phyloP scores from a whole-genome alignment of 1,140 invertebrate genomes.

The Rhynchophorus ferrugineus region DNA sequence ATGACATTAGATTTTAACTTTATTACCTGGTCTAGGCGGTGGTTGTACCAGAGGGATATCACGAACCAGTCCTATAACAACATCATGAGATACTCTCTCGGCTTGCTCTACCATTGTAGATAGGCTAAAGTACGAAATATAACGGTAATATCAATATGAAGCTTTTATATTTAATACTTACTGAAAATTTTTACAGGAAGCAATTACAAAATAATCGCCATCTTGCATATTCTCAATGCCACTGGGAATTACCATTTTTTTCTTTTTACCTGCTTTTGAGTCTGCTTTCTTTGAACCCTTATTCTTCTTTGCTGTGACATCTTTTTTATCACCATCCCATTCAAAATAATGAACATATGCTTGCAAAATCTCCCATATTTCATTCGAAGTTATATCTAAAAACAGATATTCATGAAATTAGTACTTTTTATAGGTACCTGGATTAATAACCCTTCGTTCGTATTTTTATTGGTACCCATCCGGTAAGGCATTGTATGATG shows the following conservation, averaged over 20 bases:
- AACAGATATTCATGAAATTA: neutral
- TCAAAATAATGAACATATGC: constrained; percentile 15
- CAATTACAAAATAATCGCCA: constrained; percentile 9
- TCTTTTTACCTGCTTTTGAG: neutral
- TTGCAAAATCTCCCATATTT: constrained; percentile 32
- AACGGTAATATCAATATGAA: neutral
- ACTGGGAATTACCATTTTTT: neutral
- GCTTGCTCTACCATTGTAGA: no score
- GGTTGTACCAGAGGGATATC: constrained; percentile 37
- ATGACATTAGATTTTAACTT: neutral
- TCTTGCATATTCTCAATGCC: constrained; percentile 6
- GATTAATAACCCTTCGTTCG: constrained; percentile 21
- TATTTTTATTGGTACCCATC: constrained; percentile 33
- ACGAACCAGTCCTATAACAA: constrained; percentile 35
- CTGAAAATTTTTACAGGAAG: constrained; percentile 5
- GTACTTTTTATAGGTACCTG: neutral
- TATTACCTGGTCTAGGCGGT: constrained; percentile 26
- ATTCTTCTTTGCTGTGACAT: constrained; percentile 4
- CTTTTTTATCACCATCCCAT: constrained; percentile 8
- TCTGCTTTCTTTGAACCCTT: neutral
- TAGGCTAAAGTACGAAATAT: neutral
- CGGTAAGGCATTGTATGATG: constrained; percentile 33
- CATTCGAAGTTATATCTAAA: constrained; percentile 23
- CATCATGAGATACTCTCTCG: constrained; percentile 1
- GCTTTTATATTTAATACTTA: neutral